phyloP scores from a whole-genome alignment of 64 coral and sea anemone species.

The Montipora sp. region DNA sequence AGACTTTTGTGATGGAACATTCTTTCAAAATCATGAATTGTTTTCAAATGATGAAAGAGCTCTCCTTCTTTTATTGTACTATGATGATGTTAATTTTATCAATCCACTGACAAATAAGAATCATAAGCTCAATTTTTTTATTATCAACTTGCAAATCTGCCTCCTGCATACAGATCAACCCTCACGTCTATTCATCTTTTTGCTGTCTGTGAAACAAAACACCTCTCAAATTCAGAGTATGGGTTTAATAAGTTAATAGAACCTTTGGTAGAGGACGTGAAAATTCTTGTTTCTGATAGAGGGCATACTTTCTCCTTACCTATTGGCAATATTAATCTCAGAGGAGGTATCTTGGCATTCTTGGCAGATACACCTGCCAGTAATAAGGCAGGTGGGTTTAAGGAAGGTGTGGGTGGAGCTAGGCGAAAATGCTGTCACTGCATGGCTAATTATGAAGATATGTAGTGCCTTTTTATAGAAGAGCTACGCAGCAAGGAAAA shows the following conservation, averaged over 20 bases:
- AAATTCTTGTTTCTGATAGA: constrained; percentile 13
- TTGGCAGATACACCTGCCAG: constrained; percentile 59
- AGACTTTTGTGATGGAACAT: constrained; percentile 44
- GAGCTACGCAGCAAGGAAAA: neutral
- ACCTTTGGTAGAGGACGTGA: constrained; percentile 48
- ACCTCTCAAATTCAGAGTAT: constrained; percentile 34
- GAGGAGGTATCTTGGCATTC: constrained; percentile 2
- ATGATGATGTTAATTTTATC: constrained; percentile 55
- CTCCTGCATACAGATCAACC: constrained; percentile 45
- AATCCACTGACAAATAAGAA: constrained; percentile 41
- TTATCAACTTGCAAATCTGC: constrained; percentile 60
- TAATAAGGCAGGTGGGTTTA: constrained; percentile 28
- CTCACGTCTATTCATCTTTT: constrained; percentile 68
- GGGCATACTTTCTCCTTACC: constrained; percentile 33
- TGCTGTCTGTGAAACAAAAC: constrained; percentile 32
- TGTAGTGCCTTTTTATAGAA: constrained; percentile 17
- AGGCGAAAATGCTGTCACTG: constrained; percentile 51
- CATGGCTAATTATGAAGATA: constrained; percentile 40
- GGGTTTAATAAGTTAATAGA: constrained; percentile 44
- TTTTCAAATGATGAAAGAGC: constrained; percentile 14
- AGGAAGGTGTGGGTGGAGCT: constrained; percentile 37
- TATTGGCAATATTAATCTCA: neutral
- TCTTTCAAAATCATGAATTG: constrained; percentile 18
- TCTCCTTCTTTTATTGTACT: constrained; percentile 47
- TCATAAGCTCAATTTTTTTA: constrained; percentile 62